Percentiles rank a stretch among this genome's conserved stretches.
Evolutionary conservation across 2,797 vertebrate species (phyloP).

Genomic region (Monodelphis domestica): DNA sequence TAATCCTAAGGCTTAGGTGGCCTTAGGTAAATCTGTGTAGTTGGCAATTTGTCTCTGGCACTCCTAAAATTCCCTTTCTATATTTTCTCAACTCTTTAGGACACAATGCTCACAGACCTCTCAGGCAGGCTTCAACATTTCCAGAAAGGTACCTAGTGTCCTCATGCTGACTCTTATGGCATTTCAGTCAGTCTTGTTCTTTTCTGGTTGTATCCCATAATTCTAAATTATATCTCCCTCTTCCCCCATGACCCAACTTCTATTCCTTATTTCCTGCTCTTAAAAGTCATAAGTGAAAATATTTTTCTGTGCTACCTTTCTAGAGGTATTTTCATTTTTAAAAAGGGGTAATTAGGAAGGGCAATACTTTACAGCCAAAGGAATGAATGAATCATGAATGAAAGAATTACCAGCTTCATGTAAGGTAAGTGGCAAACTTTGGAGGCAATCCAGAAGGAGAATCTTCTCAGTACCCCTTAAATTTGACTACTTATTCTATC

Average conservation of each 20-base stretch:
- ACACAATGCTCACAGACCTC: not conserved
- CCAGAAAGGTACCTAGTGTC: not conserved
- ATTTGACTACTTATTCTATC: not conserved
- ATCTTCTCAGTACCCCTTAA: not conserved
- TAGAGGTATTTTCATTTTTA: not conserved
- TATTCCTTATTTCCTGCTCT: not conserved
- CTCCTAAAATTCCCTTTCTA: not conserved
- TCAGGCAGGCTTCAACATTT: not conserved
- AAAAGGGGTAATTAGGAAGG: not conserved
- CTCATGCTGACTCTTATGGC: not conserved
- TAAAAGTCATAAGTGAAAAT: not conserved
- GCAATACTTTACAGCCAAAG: slow-evolving; percentile 36
- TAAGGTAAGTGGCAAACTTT: slow-evolving; percentile 2
- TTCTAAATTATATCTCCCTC: not conserved
- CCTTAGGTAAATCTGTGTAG: not conserved
- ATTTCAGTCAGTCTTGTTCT: not conserved
- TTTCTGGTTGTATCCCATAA: not conserved
- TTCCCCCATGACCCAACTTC: not conserved
- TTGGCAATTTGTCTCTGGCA: not conserved
- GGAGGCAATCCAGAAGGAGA: not conserved
- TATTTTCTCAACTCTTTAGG: not conserved
- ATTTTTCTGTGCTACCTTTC: not conserved
- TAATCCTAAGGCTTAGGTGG: not conserved
- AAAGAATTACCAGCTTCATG: slow-evolving; percentile 19
- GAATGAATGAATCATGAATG: slow-evolving; percentile 32